These are phyloP conservation scores for Quadriops clusia DNA, from an alignment of 2,888 invertebrate species.

Conservation along the genomic window DNA sequence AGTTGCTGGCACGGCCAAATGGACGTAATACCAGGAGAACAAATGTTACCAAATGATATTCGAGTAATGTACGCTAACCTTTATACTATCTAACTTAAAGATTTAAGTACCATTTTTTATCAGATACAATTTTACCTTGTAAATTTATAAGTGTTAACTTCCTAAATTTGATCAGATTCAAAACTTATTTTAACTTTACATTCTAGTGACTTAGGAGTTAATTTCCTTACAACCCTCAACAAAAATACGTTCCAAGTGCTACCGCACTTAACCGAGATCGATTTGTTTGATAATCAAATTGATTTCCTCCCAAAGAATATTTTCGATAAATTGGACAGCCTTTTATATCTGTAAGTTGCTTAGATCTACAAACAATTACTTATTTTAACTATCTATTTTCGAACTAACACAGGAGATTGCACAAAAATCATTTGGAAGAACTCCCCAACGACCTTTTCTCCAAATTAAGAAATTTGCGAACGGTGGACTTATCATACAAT, in stretches of 20 bases:
- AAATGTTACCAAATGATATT: slow-evolving; percentile 53
- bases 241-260: slow-evolving; percentile 57
- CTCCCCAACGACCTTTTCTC: slow-evolving; percentile 46
- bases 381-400: neutral
- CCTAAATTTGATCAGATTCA: slow-evolving; percentile 1
- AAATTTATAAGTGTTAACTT: no score
- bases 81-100: no score
- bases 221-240: slow-evolving; percentile 54
- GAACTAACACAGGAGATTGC: slow-evolving; percentile 45
- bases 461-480: slow-evolving; percentile 49
- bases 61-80: slow-evolving; percentile 45
- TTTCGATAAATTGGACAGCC: slow-evolving; percentile 50
- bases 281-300: slow-evolving; percentile 63
- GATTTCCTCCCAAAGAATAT: slow-evolving; percentile 52
- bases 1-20: slow-evolving; percentile 58
- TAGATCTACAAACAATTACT: slow-evolving; percentile 1
- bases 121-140: slow-evolving; percentile 2
- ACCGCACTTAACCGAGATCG: slow-evolving; percentile 49
- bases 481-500: slow-evolving; percentile 58
- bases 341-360: slow-evolving; percentile 51
- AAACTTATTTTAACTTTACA: slow-evolving; percentile 11
- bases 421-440: slow-evolving; percentile 53
- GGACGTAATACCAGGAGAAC: slow-evolving; percentile 45
- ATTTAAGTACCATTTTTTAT: neutral
- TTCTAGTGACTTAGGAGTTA: slow-evolving; percentile 62